Evolutionary conservation across 2,888 invertebrate genomes (phyloP), one percentile per base, ranked within the genome.

Genomic region (Gibbula magus): DNA sequence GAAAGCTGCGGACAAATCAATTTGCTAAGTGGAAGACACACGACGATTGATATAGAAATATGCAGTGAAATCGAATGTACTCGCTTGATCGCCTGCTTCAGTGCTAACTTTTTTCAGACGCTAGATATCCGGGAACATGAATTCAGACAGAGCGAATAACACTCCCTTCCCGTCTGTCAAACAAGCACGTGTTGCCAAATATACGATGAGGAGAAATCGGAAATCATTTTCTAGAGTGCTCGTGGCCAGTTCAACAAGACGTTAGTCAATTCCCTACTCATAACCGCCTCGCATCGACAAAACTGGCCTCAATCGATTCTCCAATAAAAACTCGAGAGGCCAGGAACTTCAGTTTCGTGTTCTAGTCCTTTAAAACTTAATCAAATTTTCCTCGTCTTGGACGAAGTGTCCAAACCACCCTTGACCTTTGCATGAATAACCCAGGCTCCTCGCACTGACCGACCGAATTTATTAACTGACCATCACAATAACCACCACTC

Each of bases 401-500:
- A 70, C 32, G n/a, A 35, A 70, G 39, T 35, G 35, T 13, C 70
- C 35, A 35, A 70, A 20, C 35, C 20, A 35, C 39, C 32, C 39
- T 39, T 35, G 20, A 32, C 70, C 70, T n/a, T 39, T 20, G 35
- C 32, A 32, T 39, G 35, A 70, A 32, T 39, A 20, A 35, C 70
- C 20, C 7, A 32, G 10, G 16, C 29, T 39, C 39, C 70, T 32
- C 29, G 39, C 70, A 39, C 70, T 70, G 70, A 70, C 70, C 70
- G 70, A 18, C 70, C 32, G 70, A 39, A 20, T 70, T 70, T 39
- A 70, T 70, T 39, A 32, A 70, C 70, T 70, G 70, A 70, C 32
- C 70, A 56, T n/a, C 45, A 70, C 70, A 70, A 70, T 70, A 20
- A 39, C 70, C 70, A 70, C 70, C 35, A 16, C n/a, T 20, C n/a